phyloP scores from a whole-genome alignment of 2,888 invertebrate genomes.

The Caenorhabditis macrosperma region DNA sequence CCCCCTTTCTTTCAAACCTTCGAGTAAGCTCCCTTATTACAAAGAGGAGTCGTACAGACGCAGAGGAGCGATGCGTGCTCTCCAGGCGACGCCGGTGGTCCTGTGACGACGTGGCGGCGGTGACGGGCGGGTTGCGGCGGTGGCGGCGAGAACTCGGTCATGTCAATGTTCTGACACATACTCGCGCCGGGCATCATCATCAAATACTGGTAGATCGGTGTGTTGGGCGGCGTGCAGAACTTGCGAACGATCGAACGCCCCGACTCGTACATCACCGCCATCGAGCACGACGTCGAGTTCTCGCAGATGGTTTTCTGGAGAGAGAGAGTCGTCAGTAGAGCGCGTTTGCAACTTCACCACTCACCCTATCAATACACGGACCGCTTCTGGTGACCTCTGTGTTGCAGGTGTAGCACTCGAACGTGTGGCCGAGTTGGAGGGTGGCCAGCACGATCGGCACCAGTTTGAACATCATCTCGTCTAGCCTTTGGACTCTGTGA shows the following conservation, averaged over 20 bases:
- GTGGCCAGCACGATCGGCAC: too few species aligned
- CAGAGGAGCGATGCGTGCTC: conserved; percentile 67
- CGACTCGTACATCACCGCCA: conserved; percentile 58
- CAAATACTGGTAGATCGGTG: conserved; percentile 77
- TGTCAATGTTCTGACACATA: conserved; percentile 77
- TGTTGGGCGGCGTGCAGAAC: conserved; percentile 76
- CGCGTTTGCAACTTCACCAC: too few species aligned
- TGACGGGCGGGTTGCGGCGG: conserved; percentile 26
- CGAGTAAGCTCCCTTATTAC: conserved; percentile 69
- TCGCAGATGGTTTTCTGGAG: conserved; percentile 58
- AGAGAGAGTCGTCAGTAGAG: too few species aligned
- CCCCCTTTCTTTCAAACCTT: conserved; percentile 51
- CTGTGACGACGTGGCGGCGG: conserved; percentile 20
- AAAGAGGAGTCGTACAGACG: conserved; percentile 73
- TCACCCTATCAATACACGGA: conserved; percentile 71
- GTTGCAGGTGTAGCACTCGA: conserved; percentile 76
- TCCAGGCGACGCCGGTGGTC: conserved; percentile 55
- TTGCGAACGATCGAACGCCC: conserved; percentile 70
- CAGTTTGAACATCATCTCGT: not conserved
- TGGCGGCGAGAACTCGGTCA: conserved; percentile 36
- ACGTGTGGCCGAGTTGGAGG: conserved; percentile 52
- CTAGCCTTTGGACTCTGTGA: not conserved
- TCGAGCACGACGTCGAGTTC: conserved; percentile 59
- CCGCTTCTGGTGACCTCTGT: conserved; percentile 45
- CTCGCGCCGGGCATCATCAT: conserved; percentile 75